Base-by-base conservation (phyloP, 2,888 invertebrate genomes). In the Rhagonycha fulva region DNA sequence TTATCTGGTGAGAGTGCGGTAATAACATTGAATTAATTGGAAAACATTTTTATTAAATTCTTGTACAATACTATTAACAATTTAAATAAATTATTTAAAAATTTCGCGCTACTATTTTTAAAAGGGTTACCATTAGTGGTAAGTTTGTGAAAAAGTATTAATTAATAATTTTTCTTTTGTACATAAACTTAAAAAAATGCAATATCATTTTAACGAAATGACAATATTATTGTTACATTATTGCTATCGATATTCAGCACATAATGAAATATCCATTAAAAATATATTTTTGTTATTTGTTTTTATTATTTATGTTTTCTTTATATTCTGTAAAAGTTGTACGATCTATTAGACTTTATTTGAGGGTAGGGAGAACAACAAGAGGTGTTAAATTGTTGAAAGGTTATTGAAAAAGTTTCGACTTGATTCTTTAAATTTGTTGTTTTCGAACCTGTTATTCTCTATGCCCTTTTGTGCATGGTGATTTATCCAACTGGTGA, bases 201-300 rank as follows among this genome's bases (percentile, higher is more conserved):
- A 82, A 82, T 82, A 82, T 82, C 81, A 82, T 82, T 82, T 83
- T 24, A 66, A 81, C 80, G 75, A 78, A 79, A 79, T 81, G 82
- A 82, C 82, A 82, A 83, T 82, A 83, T 81, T 79, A 78, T 77
- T 80, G 78, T 78, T 80, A 74, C 72, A 76, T 74, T 76, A 76
- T 71, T 79, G 75, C 70, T 79, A 62, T 74, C 66, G 63, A 62
- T 68, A 66, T 47, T 47, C 47, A 47, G 47, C 47, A 47, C 47
- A 47, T 47, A 47, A 47, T 47, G 47, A 47, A 47, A n/a, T 47
- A n/a, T 47, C 47, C 7, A 47, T 47, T 47, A 47, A 47, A 47
- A 47, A n/a, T 47, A 47, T 47, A 47, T 47, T 47, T 47, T 47
- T 47, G 47, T 47, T 47, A 47, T 47, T 47, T 47, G 47, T 47